These are phyloP conservation scores for Tenthredo notha DNA, from an alignment of 2,888 invertebrate genomes.

Conservation along the genomic window DNA sequence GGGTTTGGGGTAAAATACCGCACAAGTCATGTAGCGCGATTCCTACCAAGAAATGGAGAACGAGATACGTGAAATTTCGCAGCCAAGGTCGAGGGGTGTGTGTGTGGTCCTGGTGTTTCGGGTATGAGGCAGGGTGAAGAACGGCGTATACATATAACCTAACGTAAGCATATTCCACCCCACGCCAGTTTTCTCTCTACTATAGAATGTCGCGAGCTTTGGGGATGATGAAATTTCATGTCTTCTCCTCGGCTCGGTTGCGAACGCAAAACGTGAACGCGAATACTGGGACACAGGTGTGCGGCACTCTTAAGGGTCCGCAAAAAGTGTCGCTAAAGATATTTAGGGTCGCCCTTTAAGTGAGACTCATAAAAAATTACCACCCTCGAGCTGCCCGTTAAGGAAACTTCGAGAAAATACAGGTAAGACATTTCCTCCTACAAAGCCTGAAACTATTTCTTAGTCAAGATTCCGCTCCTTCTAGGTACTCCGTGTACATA, in stretches of 20 bases:
- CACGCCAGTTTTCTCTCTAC: constrained; percentile 4
- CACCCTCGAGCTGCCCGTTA: constrained; percentile 20
- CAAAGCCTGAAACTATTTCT: not conserved
- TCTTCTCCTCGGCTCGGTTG: not conserved
- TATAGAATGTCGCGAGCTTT: not conserved
- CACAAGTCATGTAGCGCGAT: constrained; percentile 4
- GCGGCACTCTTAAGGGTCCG: constrained; percentile 46
- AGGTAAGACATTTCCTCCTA: not conserved
- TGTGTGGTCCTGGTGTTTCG: not conserved
- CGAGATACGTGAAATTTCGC: constrained; percentile 37
- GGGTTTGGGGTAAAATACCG: constrained; percentile 27
- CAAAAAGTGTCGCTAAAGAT: constrained; percentile 64
- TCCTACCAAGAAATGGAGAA: constrained; percentile 8
- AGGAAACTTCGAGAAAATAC: constrained; percentile 14
- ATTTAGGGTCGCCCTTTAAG: constrained; percentile 67
- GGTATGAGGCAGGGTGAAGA: not conserved
- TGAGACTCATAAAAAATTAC: constrained; percentile 55
- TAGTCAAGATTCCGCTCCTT: not conserved
- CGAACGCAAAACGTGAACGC: not conserved
- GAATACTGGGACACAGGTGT: constrained; percentile 55
- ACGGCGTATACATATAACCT: not conserved
- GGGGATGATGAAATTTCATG: constrained; percentile 38
- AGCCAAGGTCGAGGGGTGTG: constrained; percentile 33
- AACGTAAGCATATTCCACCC: constrained; percentile 3
- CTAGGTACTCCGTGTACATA: no score